phyloP scores from a whole-genome alignment of 2,888 invertebrate genomes.

The Metalampra italica region DNA sequence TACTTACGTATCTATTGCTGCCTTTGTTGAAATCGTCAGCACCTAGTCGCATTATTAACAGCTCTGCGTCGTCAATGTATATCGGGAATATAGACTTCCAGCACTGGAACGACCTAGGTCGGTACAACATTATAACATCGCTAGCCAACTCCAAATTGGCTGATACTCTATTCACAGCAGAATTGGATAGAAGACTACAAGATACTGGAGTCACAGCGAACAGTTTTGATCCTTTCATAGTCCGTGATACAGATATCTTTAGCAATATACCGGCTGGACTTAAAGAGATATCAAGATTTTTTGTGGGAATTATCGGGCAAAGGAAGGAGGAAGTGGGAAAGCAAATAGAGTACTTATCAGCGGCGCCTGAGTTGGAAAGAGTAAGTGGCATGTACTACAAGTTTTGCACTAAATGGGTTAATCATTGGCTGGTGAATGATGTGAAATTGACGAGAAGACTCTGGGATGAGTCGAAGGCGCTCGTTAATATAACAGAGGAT shows the following conservation, averaged over 20 bases:
- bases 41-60: conserved; percentile 81
- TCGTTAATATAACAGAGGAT: conserved; percentile 41
- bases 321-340: conserved; percentile 52
- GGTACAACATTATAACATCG: conserved; percentile 39
- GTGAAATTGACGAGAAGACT: conserved; percentile 34
- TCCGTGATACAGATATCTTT: conserved; percentile 50
- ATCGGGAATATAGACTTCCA: conserved; percentile 59
- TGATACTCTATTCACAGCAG: conserved; percentile 78
- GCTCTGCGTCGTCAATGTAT: conserved; percentile 80
- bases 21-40: conserved; percentile 71
- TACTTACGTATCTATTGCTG: conserved; percentile 83
- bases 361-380: conserved; percentile 37
- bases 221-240: conserved; percentile 76
- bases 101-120: conserved; percentile 54
- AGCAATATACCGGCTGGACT: conserved; percentile 35
- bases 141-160: conserved; percentile 78
- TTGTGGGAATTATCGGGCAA: conserved; percentile 49
- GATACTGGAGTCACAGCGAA: conserved; percentile 81
- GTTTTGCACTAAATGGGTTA: conserved; percentile 48
- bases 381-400: conserved; percentile 54
- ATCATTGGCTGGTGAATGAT: conserved; percentile 51
- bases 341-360: conserved; percentile 52
- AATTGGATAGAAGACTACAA: conserved; percentile 74
- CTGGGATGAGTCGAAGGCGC: conserved; percentile 52
- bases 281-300: conserved; percentile 33